Evolutionary conservation across 2,888 invertebrate species (phyloP).

Genomic region (Phlogophora meticulosa): DNA sequence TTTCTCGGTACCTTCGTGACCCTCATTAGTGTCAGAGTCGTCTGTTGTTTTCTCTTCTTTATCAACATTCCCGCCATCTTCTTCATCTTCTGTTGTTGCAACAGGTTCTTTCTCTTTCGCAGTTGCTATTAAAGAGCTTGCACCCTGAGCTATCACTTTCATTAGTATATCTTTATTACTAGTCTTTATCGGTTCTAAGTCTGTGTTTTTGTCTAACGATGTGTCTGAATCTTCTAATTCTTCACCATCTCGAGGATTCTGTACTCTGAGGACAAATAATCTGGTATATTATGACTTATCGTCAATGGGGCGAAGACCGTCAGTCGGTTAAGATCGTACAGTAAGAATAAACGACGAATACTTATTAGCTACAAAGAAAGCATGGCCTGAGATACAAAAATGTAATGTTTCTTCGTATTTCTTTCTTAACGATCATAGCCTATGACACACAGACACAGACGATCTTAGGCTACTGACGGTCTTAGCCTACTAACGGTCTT

Average conservation of each 20-base stretch:
- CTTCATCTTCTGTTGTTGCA: background rate
- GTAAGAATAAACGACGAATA: too few species aligned
- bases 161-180: background rate
- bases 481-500: too few species aligned
- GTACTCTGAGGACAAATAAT: background rate
- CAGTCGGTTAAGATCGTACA: too few species aligned
- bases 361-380: too few species aligned
- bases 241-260: background rate
- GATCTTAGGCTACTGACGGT: too few species aligned
- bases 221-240: conserved; percentile 37
- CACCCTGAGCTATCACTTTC: background rate
- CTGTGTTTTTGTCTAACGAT: conserved; percentile 10
- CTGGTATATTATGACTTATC: too few species aligned
- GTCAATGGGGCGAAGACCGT: too few species aligned
- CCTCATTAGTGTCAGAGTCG: background rate
- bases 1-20: background rate
- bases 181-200: background rate
- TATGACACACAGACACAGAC: too few species aligned
- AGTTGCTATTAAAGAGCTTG: background rate
- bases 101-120: background rate
- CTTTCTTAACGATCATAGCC: too few species aligned
- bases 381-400: too few species aligned
- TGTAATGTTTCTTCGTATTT: too few species aligned
- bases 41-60: background rate
- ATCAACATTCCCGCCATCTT: background rate